Conservation (phyloP, 2,888 invertebrate genomes). For the Psylliodes chrysocephalus region DNA sequence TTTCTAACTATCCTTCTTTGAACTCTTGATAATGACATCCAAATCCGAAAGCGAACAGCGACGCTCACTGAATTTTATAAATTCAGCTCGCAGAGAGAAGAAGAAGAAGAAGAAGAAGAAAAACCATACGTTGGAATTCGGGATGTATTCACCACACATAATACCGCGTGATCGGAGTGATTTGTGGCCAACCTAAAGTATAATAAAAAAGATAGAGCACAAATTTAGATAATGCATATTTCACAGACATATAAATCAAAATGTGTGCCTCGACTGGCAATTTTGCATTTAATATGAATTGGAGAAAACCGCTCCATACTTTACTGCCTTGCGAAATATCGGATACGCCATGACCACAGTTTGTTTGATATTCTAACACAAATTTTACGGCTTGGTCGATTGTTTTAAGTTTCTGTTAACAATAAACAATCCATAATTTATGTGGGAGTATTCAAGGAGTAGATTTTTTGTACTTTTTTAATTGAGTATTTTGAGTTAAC, state of each 20-base stretch:
- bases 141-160: conserved; percentile 51
- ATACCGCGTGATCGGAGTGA: conserved; percentile 57
- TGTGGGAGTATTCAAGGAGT: no score
- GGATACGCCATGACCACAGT: background rate
- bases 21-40: conserved; percentile 6
- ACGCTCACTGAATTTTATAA: conserved; percentile 11
- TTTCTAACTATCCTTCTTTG: no score
- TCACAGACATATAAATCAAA: conserved; percentile 63
- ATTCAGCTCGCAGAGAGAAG: conserved; percentile 6
- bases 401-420: no score
- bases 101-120: conserved; percentile 9
- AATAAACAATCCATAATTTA: no score
- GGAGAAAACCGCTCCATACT: conserved; percentile 28
- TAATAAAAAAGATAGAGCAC: conserved; percentile 64
- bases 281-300: conserved; percentile 55
- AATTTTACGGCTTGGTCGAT: no score
- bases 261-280: conserved; percentile 60
- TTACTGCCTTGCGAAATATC: conserved; percentile 28
- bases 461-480: no score
- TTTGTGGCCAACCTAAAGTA: conserved; percentile 61
- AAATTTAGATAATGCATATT: conserved; percentile 65
- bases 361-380: background rate
- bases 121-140: conserved; percentile 23
- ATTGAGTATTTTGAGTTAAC: no score
- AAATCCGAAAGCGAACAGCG: background rate